These are phyloP conservation scores for Tetramorium parvispinum DNA, from an alignment of 1,140 invertebrate genomes.

Conservation along the genomic window DNA sequence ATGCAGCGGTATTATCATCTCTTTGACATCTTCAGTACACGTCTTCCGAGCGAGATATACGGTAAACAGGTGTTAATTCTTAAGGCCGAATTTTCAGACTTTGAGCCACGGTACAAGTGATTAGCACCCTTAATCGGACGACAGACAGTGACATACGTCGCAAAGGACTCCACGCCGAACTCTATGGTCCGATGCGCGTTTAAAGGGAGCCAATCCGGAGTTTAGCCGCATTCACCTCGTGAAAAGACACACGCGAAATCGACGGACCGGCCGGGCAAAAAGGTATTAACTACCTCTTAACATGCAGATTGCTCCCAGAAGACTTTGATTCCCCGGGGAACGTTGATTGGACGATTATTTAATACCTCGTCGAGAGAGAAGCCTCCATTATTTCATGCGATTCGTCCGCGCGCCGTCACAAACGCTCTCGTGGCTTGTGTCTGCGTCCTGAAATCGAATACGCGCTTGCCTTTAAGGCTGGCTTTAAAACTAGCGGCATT, in stretches of 20 bases:
- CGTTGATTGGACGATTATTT: constrained; percentile 85
- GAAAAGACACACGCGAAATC: constrained; percentile 64
- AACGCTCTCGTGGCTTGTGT: not conserved
- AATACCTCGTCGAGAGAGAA: constrained; percentile 77
- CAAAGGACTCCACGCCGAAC: not conserved
- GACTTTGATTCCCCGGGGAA: constrained; percentile 78
- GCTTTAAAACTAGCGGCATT: not conserved
- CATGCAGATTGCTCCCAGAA: constrained; percentile 84
- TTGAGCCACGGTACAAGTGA: not conserved
- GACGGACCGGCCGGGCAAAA: constrained; percentile 76
- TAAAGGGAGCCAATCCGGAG: constrained; percentile 7
- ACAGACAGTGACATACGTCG: not conserved
- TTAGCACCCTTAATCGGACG: not conserved
- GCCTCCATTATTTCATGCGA: constrained; percentile 66
- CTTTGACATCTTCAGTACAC: not conserved
- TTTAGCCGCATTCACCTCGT: not conserved
- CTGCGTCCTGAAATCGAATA: not conserved
- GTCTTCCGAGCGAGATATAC: not conserved
- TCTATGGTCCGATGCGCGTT: constrained; percentile 3
- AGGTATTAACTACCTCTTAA: constrained; percentile 85
- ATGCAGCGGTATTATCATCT: not conserved
- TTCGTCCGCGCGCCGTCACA: constrained; percentile 14
- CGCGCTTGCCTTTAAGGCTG: not conserved
- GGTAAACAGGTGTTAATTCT: constrained; percentile 5
- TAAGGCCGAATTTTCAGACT: not conserved